Conservation (phyloP, 2,113 vertebrate species). For the Chamaetylas fuelleborni region DNA sequence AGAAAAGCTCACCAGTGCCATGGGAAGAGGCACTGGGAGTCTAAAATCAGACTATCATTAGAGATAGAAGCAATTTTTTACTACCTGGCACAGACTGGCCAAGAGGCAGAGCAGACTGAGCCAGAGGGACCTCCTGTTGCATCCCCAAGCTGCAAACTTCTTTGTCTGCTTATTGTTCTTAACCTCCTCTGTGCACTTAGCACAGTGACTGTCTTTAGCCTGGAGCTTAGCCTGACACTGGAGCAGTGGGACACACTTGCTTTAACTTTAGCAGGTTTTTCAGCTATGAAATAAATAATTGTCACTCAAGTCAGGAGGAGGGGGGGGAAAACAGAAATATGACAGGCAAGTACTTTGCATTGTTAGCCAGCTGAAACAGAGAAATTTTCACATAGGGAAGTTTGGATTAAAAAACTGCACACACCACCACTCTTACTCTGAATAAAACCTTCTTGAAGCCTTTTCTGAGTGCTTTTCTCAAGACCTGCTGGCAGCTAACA, state of each 20-base stretch:
- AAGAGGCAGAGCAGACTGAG: conserved; percentile 5
- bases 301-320: neutral
- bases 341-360: neutral
- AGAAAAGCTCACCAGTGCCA: neutral
- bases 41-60: neutral
- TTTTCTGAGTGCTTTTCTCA: neutral
- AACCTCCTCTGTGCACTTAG: conserved; percentile 42
- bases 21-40: neutral
- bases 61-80: neutral
- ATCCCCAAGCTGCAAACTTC: conserved; percentile 13
- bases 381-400: neutral
- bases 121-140: conserved; percentile 7
- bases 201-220: conserved; percentile 53
- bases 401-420: neutral
- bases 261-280: conserved; percentile 49
- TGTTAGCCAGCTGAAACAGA: neutral
- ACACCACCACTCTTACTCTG: neutral
- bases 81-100: neutral
- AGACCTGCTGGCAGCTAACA: neutral
- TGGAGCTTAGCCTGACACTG: conserved; percentile 47
- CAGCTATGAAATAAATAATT: conserved; percentile 42
- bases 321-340: neutral
- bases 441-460: neutral
- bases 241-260: conserved; percentile 27
- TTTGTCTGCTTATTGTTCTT: conserved; percentile 25